Percentiles rank a stretch among this genome's conserved stretches.
Conservation (phyloP, 2,113 vertebrate genomes). For the Pionites leucogaster region DNA sequence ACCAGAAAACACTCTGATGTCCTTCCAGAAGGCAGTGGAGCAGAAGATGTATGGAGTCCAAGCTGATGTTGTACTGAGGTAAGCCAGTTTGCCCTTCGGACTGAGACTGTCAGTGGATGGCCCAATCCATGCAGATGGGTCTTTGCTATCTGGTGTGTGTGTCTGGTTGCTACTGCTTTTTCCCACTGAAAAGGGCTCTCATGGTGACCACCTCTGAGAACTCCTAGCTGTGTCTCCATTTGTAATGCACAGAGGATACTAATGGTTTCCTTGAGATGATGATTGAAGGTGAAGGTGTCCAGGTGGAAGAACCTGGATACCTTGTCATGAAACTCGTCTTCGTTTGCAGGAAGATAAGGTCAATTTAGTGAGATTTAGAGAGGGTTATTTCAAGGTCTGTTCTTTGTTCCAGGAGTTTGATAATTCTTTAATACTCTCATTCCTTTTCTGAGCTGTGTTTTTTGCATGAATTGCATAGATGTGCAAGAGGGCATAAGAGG, state of each 20-base stretch:
- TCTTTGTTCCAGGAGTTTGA: background rate
- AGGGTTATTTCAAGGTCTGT: accelerated
- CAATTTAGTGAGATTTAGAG: background rate
- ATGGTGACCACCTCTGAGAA: accelerated
- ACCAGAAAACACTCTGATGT: slow-evolving; percentile 95
- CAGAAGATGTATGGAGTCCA: slow-evolving; percentile 85
- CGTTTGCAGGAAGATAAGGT: background rate
- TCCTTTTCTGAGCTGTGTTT: background rate
- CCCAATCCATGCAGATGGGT: background rate
- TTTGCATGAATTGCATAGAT: background rate
- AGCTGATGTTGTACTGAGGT: slow-evolving; percentile 91
- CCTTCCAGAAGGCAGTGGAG: slow-evolving; percentile 91
- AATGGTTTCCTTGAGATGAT: background rate
- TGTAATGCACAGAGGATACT: background rate
- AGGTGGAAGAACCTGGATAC: background rate
- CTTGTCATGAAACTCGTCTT: background rate
- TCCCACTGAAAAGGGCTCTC: background rate
- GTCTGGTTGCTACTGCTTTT: background rate
- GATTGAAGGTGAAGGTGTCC: background rate
- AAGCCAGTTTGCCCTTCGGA: background rate
- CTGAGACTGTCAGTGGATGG: background rate
- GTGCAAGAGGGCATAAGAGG: background rate
- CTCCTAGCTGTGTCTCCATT: background rate
- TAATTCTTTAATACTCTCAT: background rate
- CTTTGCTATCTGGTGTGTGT: background rate